Evolutionary conservation across 92 coral and sea anemone genomes (phyloP), one percentile per base, ranked within the genome.

Genomic region (Zoanthus sansibaricus): DNA sequence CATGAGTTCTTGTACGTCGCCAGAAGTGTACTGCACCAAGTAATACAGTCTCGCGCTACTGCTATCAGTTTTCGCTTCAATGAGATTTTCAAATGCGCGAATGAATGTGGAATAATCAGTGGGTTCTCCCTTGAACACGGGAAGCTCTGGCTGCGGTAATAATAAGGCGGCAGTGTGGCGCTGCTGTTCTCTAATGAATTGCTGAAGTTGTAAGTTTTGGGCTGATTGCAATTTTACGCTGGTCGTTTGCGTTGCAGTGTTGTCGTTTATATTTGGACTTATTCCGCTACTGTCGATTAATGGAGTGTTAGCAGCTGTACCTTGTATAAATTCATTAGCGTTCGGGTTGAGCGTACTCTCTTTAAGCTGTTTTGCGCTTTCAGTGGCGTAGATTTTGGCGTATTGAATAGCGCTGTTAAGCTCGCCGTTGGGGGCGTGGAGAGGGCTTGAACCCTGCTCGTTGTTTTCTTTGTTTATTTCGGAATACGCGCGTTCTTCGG

Each of bases 121-220:
- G 11, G 72, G 72, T 18, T 67, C 37, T 18, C 72, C 37, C 37
- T 8, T 30, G 78, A 74, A 15, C 11, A 15, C 9, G 0, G 77
- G 52, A 4, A 44, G 46, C 68, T 88, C 84, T 55, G 91, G 91
- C 47, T 88, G 88, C 7, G 91, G 88, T 75, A 88, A 78, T 74
- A 74, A 59, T 44, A 88, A 46, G 11, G 88, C 85, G 54, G 79
- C 17, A 6, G 89, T 77, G 49, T 85, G 84, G 3, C 69, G 93
- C 67, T 86, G 86, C 78, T 89, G 89, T 54, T 84, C 56, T 37
- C 5, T 49, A 67, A 89, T 12, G 47, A 89, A 82, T 51, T 64
- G 72, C 77, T 71, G 86, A 56, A 89, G 37, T 70, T 77, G 87
- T 14, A 47, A 69, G 52, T 51, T 71, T 25, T 25, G 25, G 25